Base-by-base conservation (phyloP, 2,888 invertebrate genomes). In the Gibbula magus region DNA sequence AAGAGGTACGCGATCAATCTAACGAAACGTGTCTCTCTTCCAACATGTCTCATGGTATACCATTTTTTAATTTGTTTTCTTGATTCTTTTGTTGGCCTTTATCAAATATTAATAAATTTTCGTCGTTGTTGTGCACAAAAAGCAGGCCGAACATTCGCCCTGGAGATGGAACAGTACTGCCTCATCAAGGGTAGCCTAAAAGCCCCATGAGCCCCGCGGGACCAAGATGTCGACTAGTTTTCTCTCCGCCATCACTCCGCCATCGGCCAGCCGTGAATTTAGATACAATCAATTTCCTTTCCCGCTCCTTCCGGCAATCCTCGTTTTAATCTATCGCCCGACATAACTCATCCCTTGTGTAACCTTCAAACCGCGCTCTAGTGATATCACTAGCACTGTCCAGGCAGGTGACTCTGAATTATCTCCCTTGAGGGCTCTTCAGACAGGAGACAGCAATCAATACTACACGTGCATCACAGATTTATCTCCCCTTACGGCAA, bases 251-350 rank as follows among this genome's bases (percentile, higher is more conserved):
- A 61, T 61, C 61, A 61, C 61, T 61, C 61, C 22, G 61, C 29
- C 29, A 29, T 61, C 61, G 61, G 29, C 61, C 61, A 61, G 61
- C 61, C 61, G 61, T 61, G 61, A 61, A 61, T 61, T 61, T 61
- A 29, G 61, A 61, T 61, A 61, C 61, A 61, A 61, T 61, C 61
- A 61, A 61, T 61, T 61, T 61, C 61, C 61, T 61, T 61, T 61
- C 29, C 61, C 10, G n/a, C 61, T 61, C 25, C 61, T 61, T 22
- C 29, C 61, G 61, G 61, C 29, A 29, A 61, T 25, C 25, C 61
- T 61, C 61, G 61, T 25, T 61, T 61, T 61, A 61, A 61, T 61
- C 61, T 29, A 61, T 61, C 61, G 61, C 29, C 61, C 61, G 29
- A 25, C 61, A 22, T 61, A 61, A 61, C 61, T 29, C 29, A 29